phyloP scores from a whole-genome alignment of 2,113 vertebrate species.

The Coturnix japonica region DNA sequence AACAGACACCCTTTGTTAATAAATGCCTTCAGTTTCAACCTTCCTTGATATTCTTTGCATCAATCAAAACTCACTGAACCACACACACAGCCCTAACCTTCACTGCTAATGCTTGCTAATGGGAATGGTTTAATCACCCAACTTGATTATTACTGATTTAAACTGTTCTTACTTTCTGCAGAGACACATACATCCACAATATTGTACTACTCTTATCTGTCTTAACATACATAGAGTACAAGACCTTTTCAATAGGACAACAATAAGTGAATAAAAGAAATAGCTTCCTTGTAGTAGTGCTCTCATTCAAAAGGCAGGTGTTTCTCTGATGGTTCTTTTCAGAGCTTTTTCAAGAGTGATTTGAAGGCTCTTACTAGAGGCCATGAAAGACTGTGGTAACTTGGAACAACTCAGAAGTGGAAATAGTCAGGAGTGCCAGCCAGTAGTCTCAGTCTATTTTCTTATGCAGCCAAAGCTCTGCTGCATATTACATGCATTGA shows the following conservation, averaged over 20 bases:
- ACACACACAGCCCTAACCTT: not conserved
- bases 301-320: not conserved
- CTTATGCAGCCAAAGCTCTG: not conserved
- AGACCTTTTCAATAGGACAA: not conserved
- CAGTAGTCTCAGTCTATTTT: not conserved
- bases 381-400: not conserved
- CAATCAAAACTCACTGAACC: not conserved
- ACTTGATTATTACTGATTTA: not conserved
- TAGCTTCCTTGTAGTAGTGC: not conserved
- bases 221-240: not conserved
- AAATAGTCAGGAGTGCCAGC: not conserved
- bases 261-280: not conserved
- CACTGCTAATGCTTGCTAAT: not conserved
- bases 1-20: not conserved
- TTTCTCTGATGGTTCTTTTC: not conserved
- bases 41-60: not conserved
- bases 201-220: not conserved
- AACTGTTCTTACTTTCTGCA: not conserved
- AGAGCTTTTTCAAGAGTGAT: not conserved
- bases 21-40: not conserved
- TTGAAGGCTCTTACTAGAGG: not conserved
- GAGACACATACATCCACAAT: not conserved
- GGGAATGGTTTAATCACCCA: not conserved
- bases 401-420: not conserved
- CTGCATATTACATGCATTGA: no score